These are phyloP conservation scores for Thalassophryne amazonica DNA, from an alignment of 2,797 vertebrate species.

Conservation along the genomic window DNA sequence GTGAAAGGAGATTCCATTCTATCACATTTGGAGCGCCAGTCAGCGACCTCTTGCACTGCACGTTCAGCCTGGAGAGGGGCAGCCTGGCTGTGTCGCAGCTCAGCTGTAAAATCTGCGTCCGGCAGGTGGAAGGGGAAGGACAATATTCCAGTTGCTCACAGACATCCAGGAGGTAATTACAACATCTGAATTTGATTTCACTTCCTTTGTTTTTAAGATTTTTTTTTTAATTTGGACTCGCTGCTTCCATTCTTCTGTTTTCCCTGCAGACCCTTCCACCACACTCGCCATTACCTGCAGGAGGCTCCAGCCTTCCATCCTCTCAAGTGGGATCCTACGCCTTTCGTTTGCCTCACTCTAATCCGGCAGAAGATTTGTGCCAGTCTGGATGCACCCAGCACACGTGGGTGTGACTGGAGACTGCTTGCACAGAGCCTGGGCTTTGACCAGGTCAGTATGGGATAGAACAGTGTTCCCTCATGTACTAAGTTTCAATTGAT, in stretches of 20 bases:
- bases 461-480: too few relatives aligned
- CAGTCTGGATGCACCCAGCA: slow-evolving; percentile 92
- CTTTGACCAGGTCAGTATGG: slow-evolving; percentile 91
- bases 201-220: neutral
- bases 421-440: slow-evolving; percentile 93
- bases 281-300: slow-evolving; percentile 86
- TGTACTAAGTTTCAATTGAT: too few relatives aligned
- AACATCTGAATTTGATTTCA: neutral
- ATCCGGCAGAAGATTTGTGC: slow-evolving; percentile 98
- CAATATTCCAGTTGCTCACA: slow-evolving; percentile 95
- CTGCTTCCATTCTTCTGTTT: slow-evolving; percentile 4
- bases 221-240: neutral
- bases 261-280: slow-evolving; percentile 84
- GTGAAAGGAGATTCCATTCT: slow-evolving; percentile 96
- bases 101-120: slow-evolving; percentile 95
- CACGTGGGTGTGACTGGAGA: slow-evolving; percentile 96
- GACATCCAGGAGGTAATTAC: slow-evolving; percentile 89
- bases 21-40: slow-evolving; percentile 95
- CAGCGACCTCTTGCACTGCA: slow-evolving; percentile 94
- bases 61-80: slow-evolving; percentile 94
- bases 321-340: slow-evolving; percentile 95
- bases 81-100: slow-evolving; percentile 92
- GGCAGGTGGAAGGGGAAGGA: slow-evolving; percentile 98
- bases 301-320: slow-evolving; percentile 74
- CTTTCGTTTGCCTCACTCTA: slow-evolving; percentile 95